These are phyloP conservation scores for Anabacerthia variegaticeps DNA, from an alignment of 2,797 vertebrate genomes.

Conservation along the genomic window DNA sequence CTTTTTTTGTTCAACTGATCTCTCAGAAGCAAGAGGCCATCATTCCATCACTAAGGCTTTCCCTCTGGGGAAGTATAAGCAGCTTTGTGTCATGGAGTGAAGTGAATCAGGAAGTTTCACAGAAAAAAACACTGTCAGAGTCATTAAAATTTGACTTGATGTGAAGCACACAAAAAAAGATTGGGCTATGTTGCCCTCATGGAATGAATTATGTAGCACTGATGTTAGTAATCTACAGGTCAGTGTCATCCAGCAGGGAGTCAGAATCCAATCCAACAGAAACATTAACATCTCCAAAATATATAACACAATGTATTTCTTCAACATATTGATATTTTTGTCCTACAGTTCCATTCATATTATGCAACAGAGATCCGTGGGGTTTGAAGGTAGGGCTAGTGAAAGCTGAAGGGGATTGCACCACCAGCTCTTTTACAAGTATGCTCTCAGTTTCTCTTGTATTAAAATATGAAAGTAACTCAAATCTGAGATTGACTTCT, in stretches of 20 bases:
- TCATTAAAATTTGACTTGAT: background rate
- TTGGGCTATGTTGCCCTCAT: background rate
- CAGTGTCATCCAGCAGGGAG: background rate
- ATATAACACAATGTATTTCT: background rate
- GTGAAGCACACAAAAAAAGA: background rate
- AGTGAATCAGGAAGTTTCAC: background rate
- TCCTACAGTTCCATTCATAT: background rate
- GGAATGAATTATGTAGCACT: background rate
- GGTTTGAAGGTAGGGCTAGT: background rate
- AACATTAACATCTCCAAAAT: background rate
- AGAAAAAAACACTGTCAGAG: background rate
- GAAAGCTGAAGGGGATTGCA: background rate
- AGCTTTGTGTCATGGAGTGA: background rate
- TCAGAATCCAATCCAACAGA: background rate
- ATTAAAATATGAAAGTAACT: background rate
- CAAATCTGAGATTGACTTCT: background rate
- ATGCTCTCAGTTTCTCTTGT: background rate
- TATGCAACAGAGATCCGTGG: background rate
- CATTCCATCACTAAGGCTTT: background rate
- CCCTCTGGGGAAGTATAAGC: background rate
- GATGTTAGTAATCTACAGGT: background rate
- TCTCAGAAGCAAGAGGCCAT: background rate
- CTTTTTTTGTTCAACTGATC: background rate
- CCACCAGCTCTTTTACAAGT: background rate
- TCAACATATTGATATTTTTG: background rate